Base-by-base conservation (phyloP, 2,797 vertebrate species). In the Pangasius larnaudii region DNA sequence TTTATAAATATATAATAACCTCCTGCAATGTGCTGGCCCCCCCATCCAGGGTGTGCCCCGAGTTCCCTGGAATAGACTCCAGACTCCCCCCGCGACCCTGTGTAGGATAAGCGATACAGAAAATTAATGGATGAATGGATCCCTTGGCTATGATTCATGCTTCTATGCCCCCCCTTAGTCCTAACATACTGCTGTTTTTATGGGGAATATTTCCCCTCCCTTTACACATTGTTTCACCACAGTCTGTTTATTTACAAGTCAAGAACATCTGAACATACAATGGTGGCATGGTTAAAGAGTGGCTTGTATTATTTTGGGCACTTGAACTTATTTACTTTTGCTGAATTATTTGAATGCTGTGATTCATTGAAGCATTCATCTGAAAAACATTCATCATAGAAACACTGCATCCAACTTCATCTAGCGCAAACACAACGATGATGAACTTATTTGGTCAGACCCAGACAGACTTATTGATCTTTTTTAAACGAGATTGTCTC, bases 401-500 rank as follows among this genome's bases (percentile, higher is more conserved):
- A 75, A 63, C n/a, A 36, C 46, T 71, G 46, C 5, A 85, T 53
- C 72, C 30, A 46, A 18, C 27, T 39, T 18, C 51, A 22, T 36
- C 2, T 84, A 72, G 27, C 36, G 49, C 16, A 39, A 77, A 79
- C 36, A 42, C 67, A 69, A 51, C 78, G 63, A 56, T 46, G 42
- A 36, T 56, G 69, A 49, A 42, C 78, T 61, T 85, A 46, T 86
- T 78, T 79, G 42, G 7, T 72, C 67, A 75, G 69, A 80, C 81
- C 11, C 39, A 89, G 67, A 89, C 63, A 65, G 56, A 63, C 27
- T 27, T 80, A 80, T 82, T 39, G 75, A 85, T 87, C 72, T n/a
- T 24, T 75, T 81, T 77, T 56, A 36, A 30, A 63, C 59, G 63
- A 39, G 39, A 39, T 86, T 51, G 24, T 65, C 53, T 85, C 61